Conservation (phyloP, 1,140 invertebrate species). For the Dreissena polymorpha region DNA sequence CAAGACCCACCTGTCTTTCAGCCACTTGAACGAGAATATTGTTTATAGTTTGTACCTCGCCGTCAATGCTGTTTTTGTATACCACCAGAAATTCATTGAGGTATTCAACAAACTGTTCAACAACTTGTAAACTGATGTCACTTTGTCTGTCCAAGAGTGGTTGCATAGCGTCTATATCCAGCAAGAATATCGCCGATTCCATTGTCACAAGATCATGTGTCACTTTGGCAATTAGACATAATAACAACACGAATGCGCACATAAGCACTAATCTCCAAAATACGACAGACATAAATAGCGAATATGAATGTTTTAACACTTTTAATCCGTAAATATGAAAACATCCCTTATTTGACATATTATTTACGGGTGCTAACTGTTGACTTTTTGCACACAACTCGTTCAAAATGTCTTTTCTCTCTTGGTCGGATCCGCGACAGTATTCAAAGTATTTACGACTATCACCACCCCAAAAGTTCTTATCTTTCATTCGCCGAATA, state of each 20-base stretch:
- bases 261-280: constrained; percentile 67
- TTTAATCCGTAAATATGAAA: constrained; percentile 12
- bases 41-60: constrained; percentile 36
- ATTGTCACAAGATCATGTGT: constrained; percentile 66
- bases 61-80: constrained; percentile 30
- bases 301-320: constrained; percentile 56
- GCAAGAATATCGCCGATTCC: constrained; percentile 65
- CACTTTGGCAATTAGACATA: constrained; percentile 67
- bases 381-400: constrained; percentile 72
- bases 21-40: constrained; percentile 28
- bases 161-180: constrained; percentile 67
- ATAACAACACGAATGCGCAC: constrained; percentile 61
- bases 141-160: constrained; percentile 67
- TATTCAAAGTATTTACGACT: constrained; percentile 65
- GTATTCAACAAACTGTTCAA: constrained; percentile 41
- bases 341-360: constrained; percentile 33
- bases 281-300: constrained; percentile 63
- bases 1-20: constrained; percentile 49
- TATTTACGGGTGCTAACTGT: constrained; percentile 52
- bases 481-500: constrained; percentile 55
- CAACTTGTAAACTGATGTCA: constrained; percentile 57
- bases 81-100: constrained; percentile 47
- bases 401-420: constrained; percentile 71
- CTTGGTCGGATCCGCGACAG: constrained; percentile 64
- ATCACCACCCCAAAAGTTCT: constrained; percentile 59